Evolutionary conservation across 2,797 vertebrate genomes (phyloP).

Genomic region (Falco columbarius): DNA sequence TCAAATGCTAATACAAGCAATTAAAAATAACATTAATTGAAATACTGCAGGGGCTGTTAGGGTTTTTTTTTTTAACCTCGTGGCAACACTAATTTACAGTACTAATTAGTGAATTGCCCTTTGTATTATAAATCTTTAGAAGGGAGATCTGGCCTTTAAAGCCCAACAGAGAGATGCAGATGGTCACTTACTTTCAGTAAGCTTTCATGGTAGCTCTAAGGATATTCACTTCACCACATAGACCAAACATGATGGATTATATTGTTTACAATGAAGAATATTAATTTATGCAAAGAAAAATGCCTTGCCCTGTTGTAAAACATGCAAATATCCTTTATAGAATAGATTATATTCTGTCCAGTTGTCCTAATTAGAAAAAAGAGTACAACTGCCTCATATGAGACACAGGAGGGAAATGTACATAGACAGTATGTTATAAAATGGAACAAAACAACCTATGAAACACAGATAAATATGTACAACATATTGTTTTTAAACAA

Average conservation of each 20-base stretch:
- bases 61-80: constrained; percentile 65
- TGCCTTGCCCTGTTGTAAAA: constrained; percentile 58
- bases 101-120: constrained; percentile 74
- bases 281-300: constrained; percentile 68
- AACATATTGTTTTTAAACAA: background rate
- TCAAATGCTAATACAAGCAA: constrained; percentile 79
- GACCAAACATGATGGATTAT: constrained; percentile 47
- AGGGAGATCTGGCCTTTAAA: constrained; percentile 65
- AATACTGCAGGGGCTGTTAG: constrained; percentile 73
- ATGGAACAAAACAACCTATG: constrained; percentile 15
- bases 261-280: constrained; percentile 67
- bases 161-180: constrained; percentile 65
- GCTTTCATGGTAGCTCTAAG: background rate
- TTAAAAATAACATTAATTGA: constrained; percentile 81
- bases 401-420: constrained; percentile 50
- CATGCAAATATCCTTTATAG: constrained; percentile 64
- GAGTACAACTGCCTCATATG: constrained; percentile 19
- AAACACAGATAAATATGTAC: constrained; percentile 49
- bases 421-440: constrained; percentile 52
- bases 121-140: constrained; percentile 73
- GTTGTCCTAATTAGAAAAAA: constrained; percentile 60
- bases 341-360: constrained; percentile 49
- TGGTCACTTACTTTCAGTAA: constrained; percentile 31
- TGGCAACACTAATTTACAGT: constrained; percentile 76
- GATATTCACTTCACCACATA: constrained; percentile 55